Conservation (phyloP, 1,140 invertebrate species). For the Melipona quadrifasciata region DNA sequence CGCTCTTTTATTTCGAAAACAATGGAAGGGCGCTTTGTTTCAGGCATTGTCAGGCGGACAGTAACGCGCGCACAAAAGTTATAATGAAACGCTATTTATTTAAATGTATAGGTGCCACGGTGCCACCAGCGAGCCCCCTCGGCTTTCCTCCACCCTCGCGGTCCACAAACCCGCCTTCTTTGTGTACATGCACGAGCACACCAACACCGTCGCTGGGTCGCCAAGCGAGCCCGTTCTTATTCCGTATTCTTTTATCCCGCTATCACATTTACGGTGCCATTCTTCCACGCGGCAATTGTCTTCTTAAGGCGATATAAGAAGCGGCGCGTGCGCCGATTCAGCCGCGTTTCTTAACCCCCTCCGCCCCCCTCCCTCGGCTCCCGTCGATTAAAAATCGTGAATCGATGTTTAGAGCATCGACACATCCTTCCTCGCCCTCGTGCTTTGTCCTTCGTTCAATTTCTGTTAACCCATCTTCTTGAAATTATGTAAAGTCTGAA, state of each 20-base stretch:
- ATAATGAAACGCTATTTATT: constrained; percentile 81
- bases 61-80: constrained; percentile 80
- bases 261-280: constrained; percentile 75
- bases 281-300: constrained; percentile 74
- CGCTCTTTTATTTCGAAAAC: constrained; percentile 80
- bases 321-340: constrained; percentile 38
- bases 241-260: constrained; percentile 75
- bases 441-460: too few species aligned
- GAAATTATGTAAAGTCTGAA: too few species aligned
- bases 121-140: constrained; percentile 52
- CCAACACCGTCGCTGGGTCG: constrained; percentile 21
- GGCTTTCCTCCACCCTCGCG: constrained; percentile 21
- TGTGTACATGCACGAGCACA: constrained; percentile 35
- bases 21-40: constrained; percentile 79
- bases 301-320: constrained; percentile 65
- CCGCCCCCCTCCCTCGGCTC: too few species aligned
- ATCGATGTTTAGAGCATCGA: constrained; percentile 17
- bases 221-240: constrained; percentile 70
- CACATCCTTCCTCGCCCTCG: not conserved
- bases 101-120: constrained; percentile 77
- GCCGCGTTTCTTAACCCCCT: constrained; percentile 16
- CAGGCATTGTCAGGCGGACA: constrained; percentile 79
- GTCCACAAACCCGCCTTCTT: constrained; percentile 14
- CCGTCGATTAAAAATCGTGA: constrained; percentile 48
- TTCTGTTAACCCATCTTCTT: too few species aligned